phyloP scores from a whole-genome alignment of 2,888 invertebrate species.

The Polylopha cassiicola region DNA sequence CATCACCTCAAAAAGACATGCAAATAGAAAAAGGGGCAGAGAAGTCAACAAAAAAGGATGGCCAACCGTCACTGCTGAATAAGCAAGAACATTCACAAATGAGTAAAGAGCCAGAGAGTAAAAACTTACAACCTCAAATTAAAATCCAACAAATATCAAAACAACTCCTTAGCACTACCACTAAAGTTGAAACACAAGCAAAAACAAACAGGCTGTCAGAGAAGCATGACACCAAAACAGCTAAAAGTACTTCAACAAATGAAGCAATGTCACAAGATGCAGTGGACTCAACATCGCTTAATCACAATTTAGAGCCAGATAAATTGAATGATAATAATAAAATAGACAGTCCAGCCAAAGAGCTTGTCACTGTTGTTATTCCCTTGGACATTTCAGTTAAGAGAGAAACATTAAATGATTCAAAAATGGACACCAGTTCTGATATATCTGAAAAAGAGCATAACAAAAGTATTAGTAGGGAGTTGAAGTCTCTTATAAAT shows the following conservation, averaged over 20 bases:
- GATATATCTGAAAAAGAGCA: conserved; percentile 58
- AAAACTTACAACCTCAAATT: conserved; percentile 22
- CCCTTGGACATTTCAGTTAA: conserved; percentile 33
- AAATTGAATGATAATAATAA: conserved; percentile 20
- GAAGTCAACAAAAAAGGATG: conserved; percentile 7
- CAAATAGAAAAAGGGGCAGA: conserved; percentile 3
- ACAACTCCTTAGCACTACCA: conserved; percentile 37
- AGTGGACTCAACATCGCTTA: conserved; percentile 11
- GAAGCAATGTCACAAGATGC: conserved; percentile 20
- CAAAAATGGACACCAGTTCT: conserved; percentile 41
- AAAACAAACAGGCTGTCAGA: conserved; percentile 17
- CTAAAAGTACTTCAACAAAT: conserved; percentile 15
- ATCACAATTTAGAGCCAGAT: conserved; percentile 7
- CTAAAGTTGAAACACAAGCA: conserved; percentile 27
- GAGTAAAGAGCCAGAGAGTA: conserved; percentile 17
- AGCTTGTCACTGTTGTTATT: conserved; percentile 11
- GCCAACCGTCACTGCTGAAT: conserved; percentile 14
- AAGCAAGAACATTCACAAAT: conserved; percentile 26
- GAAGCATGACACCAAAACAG: conserved; percentile 16
- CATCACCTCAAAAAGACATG: too few species aligned
- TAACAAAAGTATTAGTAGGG: conserved; percentile 70
- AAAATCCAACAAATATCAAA: conserved; percentile 25
- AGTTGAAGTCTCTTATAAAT: conserved; percentile 79
- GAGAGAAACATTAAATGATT: conserved; percentile 48
- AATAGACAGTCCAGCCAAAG: conserved; percentile 23